Percentiles rank a stretch among this genome's conserved stretches.
Conservation (phyloP, 1,140 invertebrate species). For the Dufourea novaeangliae region DNA sequence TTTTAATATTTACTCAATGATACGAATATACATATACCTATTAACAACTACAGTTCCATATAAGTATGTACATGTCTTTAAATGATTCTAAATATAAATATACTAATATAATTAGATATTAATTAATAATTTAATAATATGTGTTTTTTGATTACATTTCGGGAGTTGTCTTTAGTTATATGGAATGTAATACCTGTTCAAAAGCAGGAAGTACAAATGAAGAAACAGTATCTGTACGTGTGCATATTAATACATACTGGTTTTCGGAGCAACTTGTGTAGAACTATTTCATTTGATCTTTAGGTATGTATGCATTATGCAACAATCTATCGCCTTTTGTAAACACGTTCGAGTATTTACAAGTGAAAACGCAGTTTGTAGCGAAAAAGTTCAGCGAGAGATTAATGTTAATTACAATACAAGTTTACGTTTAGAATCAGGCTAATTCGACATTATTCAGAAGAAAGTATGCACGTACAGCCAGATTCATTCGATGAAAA, state of each 20-base stretch:
- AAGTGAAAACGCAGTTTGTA: background rate
- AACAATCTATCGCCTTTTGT: conserved; percentile 4
- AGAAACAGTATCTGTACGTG: background rate
- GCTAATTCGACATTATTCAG: background rate
- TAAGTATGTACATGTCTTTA: too few relatives aligned
- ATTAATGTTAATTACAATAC: background rate
- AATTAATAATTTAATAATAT: background rate
- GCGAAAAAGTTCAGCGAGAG: background rate
- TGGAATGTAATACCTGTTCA: conserved; percentile 5
- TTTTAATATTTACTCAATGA: too few relatives aligned
- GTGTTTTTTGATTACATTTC: background rate
- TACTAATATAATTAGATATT: background rate
- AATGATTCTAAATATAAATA: background rate
- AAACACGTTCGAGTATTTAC: background rate
- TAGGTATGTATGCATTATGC: conserved; percentile 11
- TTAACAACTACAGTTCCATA: too few relatives aligned
- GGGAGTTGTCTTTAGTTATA: background rate
- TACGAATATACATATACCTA: too few relatives aligned
- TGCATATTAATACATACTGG: background rate
- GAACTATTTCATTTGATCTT: background rate
- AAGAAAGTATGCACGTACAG: too few relatives aligned
- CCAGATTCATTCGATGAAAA: too few relatives aligned
- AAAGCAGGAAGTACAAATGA: conserved; percentile 15
- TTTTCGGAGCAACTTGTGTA: background rate
- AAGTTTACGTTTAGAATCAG: background rate